Conservation (phyloP, 2,888 invertebrate species). For the Phasia obesa region DNA sequence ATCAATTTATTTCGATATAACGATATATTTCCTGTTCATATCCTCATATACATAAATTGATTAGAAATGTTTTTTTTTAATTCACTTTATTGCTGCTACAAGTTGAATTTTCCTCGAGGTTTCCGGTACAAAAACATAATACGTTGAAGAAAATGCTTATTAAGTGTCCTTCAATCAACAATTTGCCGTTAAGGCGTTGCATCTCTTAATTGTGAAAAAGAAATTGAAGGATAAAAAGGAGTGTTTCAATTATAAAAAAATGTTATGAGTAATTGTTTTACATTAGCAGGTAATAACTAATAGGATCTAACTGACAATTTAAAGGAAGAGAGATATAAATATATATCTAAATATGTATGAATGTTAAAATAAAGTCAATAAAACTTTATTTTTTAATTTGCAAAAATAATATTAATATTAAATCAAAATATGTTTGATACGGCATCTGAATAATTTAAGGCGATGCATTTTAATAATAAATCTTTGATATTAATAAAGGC, state of each 20-base stretch:
- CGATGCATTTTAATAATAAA: too few species aligned
- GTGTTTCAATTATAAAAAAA: background rate
- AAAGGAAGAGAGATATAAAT: too few species aligned
- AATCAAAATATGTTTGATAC: too few species aligned
- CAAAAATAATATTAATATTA: too few species aligned
- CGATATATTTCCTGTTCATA: constrained; percentile 50
- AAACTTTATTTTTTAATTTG: too few species aligned
- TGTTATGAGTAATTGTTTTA: too few species aligned
- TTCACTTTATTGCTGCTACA: background rate
- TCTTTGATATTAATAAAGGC: too few species aligned
- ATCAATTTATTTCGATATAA: constrained; percentile 60
- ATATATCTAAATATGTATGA: too few species aligned
- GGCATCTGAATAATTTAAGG: too few species aligned
- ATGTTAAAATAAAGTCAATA: too few species aligned
- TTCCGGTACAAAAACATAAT: constrained; percentile 32
- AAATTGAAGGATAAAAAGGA: background rate
- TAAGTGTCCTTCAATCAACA: constrained; percentile 31
- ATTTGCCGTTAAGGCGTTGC: constrained; percentile 30
- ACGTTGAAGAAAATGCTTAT: constrained; percentile 17
- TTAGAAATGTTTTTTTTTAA: constrained; percentile 2
- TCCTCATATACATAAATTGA: constrained; percentile 15
- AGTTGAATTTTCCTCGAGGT: constrained; percentile 31
- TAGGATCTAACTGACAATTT: too few species aligned
- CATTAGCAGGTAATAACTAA: too few species aligned
- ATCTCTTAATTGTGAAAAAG: background rate